Percentiles rank a stretch among this genome's conserved stretches.
Evolutionary conservation across 2,888 invertebrate species (phyloP).

Genomic region (Parnassius orleans): DNA sequence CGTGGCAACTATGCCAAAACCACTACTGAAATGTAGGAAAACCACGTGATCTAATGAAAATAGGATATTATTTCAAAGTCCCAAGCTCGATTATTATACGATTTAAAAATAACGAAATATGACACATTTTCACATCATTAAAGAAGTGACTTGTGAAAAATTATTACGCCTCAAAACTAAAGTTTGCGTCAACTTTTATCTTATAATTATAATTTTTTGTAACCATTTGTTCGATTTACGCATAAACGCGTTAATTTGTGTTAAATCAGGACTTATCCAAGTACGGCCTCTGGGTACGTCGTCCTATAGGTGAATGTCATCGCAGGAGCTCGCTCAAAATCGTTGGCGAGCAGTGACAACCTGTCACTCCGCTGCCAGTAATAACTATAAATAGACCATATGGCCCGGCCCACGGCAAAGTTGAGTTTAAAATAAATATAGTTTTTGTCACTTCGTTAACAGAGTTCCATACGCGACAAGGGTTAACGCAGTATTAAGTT

Average conservation of each 20-base stretch:
- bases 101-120: too few species aligned
- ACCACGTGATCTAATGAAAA: constrained; percentile 3
- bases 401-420: constrained; percentile 19
- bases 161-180: too few species aligned
- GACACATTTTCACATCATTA: too few species aligned
- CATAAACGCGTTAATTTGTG: too few species aligned
- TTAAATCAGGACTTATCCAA: neutral
- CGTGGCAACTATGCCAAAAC: constrained; percentile 45
- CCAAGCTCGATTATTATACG: too few species aligned
- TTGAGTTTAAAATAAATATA: constrained; percentile 12
- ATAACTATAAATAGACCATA: constrained; percentile 23
- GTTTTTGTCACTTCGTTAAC: neutral
- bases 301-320: constrained; percentile 14
- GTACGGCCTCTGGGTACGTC: neutral
- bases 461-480: too few species aligned
- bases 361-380: constrained; percentile 21
- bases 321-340: constrained; percentile 23
- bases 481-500: too few species aligned
- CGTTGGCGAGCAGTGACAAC: constrained; percentile 21
- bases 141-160: too few species aligned
- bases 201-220: too few species aligned
- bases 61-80: neutral
- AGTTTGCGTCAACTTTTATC: too few species aligned
- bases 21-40: constrained; percentile 12
- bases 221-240: too few species aligned